These are phyloP conservation scores for Drosophila dunni DNA, from an alignment of 1,140 invertebrate species.

Conservation along the genomic window DNA sequence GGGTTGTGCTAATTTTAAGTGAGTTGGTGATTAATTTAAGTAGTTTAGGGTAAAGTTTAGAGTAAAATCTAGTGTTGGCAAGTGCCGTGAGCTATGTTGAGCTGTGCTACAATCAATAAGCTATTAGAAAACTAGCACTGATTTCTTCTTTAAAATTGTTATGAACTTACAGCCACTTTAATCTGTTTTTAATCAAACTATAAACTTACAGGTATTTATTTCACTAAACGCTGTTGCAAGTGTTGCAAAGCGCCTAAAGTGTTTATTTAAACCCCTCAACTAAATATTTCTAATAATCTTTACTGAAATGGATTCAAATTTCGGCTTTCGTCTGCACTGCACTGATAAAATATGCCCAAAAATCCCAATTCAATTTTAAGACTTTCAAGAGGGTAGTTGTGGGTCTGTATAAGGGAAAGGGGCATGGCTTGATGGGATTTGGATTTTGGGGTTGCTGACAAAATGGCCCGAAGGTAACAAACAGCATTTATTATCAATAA, in stretches of 20 bases:
- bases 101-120: too few relatives aligned
- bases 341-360: slow-evolving; percentile 46
- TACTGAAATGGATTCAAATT: slow-evolving; percentile 25
- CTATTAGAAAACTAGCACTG: too few relatives aligned
- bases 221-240: not conserved
- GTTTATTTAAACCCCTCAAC: slow-evolving; percentile 31
- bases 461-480: slow-evolving; percentile 27
- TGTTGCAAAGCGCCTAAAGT: slow-evolving; percentile 4
- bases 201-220: too few relatives aligned
- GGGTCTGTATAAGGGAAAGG: not conserved
- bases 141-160: not conserved
- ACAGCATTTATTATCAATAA: slow-evolving; percentile 41
- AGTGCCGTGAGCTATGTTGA: not conserved
- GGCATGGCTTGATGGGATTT: not conserved
- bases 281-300: slow-evolving; percentile 23
- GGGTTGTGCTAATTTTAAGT: not conserved
- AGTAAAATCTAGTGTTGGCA: not conserved
- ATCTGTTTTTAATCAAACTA: too few relatives aligned
- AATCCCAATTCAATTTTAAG: slow-evolving; percentile 44
- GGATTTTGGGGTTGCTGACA: slow-evolving; percentile 28
- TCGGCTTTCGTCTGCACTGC: slow-evolving; percentile 16
- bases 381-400: slow-evolving; percentile 9
- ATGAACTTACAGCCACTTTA: too few relatives aligned
- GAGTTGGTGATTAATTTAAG: not conserved
- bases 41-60: not conserved